A percentile compares a stretch with the other conserved stretches of the same genome.
These are phyloP conservation scores for Piaya cayana DNA, from an alignment of 2,113 vertebrate species.

Conservation along the genomic window DNA sequence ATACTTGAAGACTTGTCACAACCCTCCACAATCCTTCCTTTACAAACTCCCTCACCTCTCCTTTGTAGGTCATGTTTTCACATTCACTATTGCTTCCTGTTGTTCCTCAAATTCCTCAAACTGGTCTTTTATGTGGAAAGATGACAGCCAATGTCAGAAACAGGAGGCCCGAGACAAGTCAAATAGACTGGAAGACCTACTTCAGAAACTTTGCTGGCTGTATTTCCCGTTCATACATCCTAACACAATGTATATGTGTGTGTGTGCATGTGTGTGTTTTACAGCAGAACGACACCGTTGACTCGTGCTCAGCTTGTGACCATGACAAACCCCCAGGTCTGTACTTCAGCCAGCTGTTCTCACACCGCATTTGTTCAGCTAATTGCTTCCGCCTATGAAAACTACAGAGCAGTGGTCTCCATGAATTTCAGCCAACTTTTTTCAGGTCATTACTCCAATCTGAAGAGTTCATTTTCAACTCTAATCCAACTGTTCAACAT, in stretches of 20 bases:
- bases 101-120: background rate
- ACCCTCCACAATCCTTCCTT: background rate
- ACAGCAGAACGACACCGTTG: conserved; percentile 11
- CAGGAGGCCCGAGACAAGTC: background rate
- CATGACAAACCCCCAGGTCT: background rate
- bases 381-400: background rate
- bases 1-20: background rate
- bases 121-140: background rate
- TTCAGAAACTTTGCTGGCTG: background rate
- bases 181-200: background rate
- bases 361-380: background rate
- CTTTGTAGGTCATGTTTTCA: background rate
- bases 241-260: background rate
- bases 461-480: background rate
- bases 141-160: background rate
- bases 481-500: background rate
- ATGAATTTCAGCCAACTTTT: background rate
- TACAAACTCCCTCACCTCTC: background rate
- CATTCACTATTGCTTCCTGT: background rate
- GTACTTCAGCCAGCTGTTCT: background rate
- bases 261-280: background rate
- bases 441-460: background rate
- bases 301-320: conserved; percentile 64
- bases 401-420: background rate
- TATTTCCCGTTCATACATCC: conserved; percentile 23